Conservation (phyloP, 2,888 invertebrate genomes). For the Patella ulyssiponensis region DNA sequence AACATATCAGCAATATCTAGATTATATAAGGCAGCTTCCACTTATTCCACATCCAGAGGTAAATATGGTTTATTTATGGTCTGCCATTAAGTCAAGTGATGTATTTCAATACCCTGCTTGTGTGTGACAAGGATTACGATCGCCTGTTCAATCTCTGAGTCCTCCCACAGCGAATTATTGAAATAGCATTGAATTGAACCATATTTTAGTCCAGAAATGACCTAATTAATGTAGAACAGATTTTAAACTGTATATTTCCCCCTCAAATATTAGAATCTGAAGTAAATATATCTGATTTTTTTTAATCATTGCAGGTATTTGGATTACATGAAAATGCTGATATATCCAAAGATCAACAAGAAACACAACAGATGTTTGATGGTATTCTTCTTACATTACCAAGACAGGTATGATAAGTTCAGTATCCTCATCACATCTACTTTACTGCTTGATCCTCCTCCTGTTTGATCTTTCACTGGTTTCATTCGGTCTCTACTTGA, state of each 20-base stretch:
- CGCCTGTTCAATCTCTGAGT: too few relatives aligned
- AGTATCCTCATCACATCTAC: too few relatives aligned
- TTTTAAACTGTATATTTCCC: not conserved
- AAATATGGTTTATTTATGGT: conserved; percentile 10
- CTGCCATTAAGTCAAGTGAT: too few relatives aligned
- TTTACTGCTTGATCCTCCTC: not conserved
- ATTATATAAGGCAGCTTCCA: conserved; percentile 69
- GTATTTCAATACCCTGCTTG: too few relatives aligned
- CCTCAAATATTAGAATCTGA: too few relatives aligned
- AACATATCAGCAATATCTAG: conserved; percentile 63
- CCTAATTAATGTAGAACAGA: too few relatives aligned
- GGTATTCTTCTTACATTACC: conserved; percentile 70
- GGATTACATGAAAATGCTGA: conserved; percentile 72
- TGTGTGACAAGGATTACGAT: too few relatives aligned
- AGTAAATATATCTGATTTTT: too few relatives aligned
- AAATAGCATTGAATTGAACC: too few relatives aligned
- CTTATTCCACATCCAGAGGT: conserved; percentile 70
- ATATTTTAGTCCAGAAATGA: too few relatives aligned
- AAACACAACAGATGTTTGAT: conserved; percentile 76
- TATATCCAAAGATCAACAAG: conserved; percentile 71
- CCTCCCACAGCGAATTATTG: too few relatives aligned
- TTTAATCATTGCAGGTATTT: conserved; percentile 62
- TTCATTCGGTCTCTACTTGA: too few relatives aligned
- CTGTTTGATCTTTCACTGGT: not conserved
- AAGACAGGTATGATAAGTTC: conserved; percentile 60